phyloP scores from a whole-genome alignment of 2,888 invertebrate species.

The Drosophila sordidapex region DNA sequence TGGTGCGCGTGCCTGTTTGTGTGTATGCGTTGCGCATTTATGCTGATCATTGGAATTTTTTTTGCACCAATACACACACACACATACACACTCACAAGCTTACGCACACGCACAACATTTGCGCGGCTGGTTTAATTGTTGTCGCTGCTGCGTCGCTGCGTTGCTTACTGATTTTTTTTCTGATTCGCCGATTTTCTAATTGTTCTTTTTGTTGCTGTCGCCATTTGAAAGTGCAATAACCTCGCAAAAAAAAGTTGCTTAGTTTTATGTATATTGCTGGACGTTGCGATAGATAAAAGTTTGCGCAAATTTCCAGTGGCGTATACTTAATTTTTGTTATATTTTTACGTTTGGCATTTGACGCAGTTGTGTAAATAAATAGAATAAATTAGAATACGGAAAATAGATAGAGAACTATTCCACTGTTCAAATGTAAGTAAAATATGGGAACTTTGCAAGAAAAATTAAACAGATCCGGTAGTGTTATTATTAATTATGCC shows the following conservation, averaged over 20 bases:
- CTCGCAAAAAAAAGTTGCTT: constrained; percentile 49
- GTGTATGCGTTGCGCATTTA: constrained; percentile 68
- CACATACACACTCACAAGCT: constrained; percentile 31
- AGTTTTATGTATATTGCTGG: constrained; percentile 34
- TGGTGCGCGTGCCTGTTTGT: constrained; percentile 44
- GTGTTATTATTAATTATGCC: background rate
- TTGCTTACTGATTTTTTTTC: constrained; percentile 51
- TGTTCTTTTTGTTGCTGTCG: constrained; percentile 27
- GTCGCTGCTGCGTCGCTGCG: constrained; percentile 55
- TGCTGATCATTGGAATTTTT: constrained; percentile 77
- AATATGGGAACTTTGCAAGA: background rate
- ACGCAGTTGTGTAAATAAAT: constrained; percentile 34
- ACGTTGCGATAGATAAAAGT: constrained; percentile 23
- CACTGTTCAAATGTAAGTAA: constrained; percentile 1
- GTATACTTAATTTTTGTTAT: constrained; percentile 39
- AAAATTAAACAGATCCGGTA: background rate
- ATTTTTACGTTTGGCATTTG: background rate
- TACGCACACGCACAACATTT: constrained; percentile 17
- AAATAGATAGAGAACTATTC: background rate
- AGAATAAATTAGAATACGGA: background rate
- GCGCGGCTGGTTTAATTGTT: constrained; percentile 57
- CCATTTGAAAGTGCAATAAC: constrained; percentile 76
- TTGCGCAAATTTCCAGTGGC: constrained; percentile 8
- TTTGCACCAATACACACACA: constrained; percentile 58
- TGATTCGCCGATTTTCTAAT: constrained; percentile 28